Evolutionary conservation across 2,113 vertebrate species (phyloP), one percentile per base, ranked within the genome.

Genomic region (Manacus vitellinus): DNA sequence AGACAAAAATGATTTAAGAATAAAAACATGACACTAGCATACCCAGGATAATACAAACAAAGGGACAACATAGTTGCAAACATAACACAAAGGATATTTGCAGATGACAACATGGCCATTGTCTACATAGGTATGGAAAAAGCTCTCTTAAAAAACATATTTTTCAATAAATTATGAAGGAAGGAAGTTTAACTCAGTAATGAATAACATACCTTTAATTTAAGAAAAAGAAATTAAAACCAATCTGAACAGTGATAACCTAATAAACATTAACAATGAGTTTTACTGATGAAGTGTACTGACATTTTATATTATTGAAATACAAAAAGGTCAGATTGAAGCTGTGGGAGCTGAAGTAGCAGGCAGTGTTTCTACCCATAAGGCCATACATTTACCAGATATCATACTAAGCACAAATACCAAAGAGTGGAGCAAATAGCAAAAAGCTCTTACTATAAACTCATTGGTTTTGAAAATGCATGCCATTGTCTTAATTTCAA

Each of bases 1-100:
- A 81, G 77, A 59, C 47, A 79, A 89, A 95, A 91, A 70, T 56
- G 92, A 94, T 95, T 95, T 92, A 85, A 94, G 89, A 87, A 87
- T 72, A 78, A 95, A 95, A 95, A 67, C 23, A 49, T 51, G 28
- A 67, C 46, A 62, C 11, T 44, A 39, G 39, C 59, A 49, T 55
- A 67, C 10, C 12, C 25, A 77, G 12, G 19, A 51, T 56, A 44
- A 72, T 33, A 49, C 23, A 71, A 73, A 46, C 21, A 47, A 94
- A 82, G 35, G 14, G 28, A 46, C 35, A 62, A 13, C 18, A 51
- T 19, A 59, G 21, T 35, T 61, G 28, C 35, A 92, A 77, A 75
- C 4, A 13, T 76, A 49, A 59, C 35, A 88, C 8, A 66, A 75
- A 71, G 6, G 8, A 49, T 24, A 71, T 24, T 39, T 71, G 5